Percentiles rank a stretch among this genome's conserved stretches.
phyloP scores from a whole-genome alignment of 1,140 invertebrate species.

The Drusus annulatus region DNA sequence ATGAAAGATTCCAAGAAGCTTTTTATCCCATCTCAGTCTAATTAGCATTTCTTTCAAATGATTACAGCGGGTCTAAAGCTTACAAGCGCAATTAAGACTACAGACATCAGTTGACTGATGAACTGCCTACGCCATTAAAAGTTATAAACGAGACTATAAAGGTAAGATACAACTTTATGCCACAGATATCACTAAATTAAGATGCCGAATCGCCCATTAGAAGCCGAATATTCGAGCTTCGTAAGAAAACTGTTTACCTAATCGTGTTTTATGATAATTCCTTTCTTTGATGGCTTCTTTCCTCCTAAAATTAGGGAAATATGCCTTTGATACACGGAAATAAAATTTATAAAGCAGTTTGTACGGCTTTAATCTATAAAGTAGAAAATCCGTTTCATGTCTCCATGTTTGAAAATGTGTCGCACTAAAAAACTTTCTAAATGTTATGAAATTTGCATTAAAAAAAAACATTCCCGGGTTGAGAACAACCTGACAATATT shows the following conservation, averaged over 20 bases:
- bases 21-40: no score
- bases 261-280: conserved; percentile 2
- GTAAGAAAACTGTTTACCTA: background rate
- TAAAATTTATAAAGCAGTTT: no score
- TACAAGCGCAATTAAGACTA: conserved; percentile 10
- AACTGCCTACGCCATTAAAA: background rate
- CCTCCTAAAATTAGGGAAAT: background rate
- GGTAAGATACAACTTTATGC: conserved; percentile 3
- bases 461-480: no score
- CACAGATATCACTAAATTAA: conserved; percentile 2
- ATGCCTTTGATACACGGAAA: background rate
- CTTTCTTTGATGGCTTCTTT: background rate
- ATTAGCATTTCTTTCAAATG: background rate
- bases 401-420: no score
- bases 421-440: no score
- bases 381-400: no score
- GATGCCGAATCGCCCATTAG: background rate
- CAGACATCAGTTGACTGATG: conserved; percentile 20
- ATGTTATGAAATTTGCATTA: no score
- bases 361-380: no score
- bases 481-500: no score
- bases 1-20: no score
- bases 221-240: background rate
- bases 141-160: conserved; percentile 11
- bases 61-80: conserved; percentile 6